phyloP scores from a whole-genome alignment of 2,113 vertebrate species.

The Grallaria varia region DNA sequence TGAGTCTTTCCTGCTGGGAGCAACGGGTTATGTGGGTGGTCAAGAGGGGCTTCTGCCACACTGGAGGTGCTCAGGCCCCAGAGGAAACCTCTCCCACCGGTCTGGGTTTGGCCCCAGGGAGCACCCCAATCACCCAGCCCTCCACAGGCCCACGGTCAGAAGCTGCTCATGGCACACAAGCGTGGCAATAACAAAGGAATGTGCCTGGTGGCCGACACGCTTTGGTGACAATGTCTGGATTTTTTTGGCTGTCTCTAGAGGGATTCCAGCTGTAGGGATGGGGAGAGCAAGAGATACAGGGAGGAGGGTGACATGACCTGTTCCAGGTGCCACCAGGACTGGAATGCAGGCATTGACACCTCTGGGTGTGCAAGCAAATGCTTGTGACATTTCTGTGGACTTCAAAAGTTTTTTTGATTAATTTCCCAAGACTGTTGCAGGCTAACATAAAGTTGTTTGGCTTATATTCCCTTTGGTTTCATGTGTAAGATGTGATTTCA shows the following conservation, averaged over 20 bases:
- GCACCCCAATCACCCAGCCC: neutral
- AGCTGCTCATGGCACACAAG: neutral
- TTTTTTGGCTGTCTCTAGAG: neutral
- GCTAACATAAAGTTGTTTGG: neutral
- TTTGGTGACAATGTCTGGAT: neutral
- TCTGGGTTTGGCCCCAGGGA: neutral
- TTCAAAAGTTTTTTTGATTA: neutral
- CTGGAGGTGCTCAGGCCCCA: neutral
- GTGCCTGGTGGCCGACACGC: fast-evolving
- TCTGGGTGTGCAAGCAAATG: neutral
- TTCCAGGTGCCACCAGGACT: neutral
- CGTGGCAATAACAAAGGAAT: too few relatives aligned
- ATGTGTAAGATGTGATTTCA: neutral
- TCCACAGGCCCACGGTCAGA: fast-evolving
- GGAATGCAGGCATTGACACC: neutral
- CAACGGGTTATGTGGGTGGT: neutral
- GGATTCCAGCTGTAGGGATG: neutral
- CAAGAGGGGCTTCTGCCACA: neutral
- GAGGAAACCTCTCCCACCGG: neutral
- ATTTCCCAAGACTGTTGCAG: neutral
- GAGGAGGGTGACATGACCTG: neutral
- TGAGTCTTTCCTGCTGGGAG: neutral
- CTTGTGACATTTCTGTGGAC: neutral
- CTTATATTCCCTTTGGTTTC: neutral
- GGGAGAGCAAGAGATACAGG: neutral